A percentile compares a stretch with the other conserved stretches of the same genome.
These are phyloP conservation scores for Lutjanus argentimaculatus DNA, from an alignment of 2,797 vertebrate species.

Conservation along the genomic window DNA sequence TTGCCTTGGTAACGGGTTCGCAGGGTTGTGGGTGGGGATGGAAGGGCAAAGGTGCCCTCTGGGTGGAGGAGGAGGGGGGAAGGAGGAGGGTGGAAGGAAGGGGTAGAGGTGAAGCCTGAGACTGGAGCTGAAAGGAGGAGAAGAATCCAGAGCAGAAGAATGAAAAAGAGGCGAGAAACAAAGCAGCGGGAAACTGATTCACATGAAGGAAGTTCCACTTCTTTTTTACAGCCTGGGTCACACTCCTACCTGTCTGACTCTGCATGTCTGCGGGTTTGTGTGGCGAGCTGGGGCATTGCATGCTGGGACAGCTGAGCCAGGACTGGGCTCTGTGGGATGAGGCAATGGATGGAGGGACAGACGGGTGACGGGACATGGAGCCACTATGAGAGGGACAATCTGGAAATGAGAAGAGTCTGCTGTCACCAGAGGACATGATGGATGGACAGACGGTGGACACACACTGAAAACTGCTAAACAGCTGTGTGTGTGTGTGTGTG, in stretches of 20 bases:
- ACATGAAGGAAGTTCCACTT: neutral
- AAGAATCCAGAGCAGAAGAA: conserved; percentile 11
- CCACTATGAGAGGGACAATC: conserved; percentile 73
- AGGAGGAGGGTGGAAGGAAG: conserved; percentile 33
- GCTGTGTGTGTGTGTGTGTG: too few species aligned
- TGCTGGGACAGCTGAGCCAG: conserved; percentile 78
- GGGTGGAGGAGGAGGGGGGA: conserved; percentile 46
- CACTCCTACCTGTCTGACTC: conserved; percentile 81
- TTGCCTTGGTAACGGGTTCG: conserved; percentile 76
- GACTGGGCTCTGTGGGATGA: conserved; percentile 79
- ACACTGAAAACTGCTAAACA: too few species aligned
- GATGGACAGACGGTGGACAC: neutral
- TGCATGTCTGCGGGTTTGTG: conserved; percentile 65
- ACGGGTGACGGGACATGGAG: conserved; percentile 68
- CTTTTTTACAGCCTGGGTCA: too few species aligned
- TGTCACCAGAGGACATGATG: neutral
- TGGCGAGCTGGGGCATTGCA: conserved; percentile 74
- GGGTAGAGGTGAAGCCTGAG: conserved; percentile 66
- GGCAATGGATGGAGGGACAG: conserved; percentile 78
- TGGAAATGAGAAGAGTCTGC: conserved; percentile 66
- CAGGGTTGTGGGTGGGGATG: conserved; percentile 51
- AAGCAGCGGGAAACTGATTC: neutral
- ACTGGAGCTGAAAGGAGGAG: conserved; percentile 48
- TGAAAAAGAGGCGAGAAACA: neutral
- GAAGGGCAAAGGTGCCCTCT: conserved; percentile 72